These are phyloP conservation scores for Cynoglossus semilaevis DNA, from an alignment of 2,113 vertebrate species.

Conservation along the genomic window DNA sequence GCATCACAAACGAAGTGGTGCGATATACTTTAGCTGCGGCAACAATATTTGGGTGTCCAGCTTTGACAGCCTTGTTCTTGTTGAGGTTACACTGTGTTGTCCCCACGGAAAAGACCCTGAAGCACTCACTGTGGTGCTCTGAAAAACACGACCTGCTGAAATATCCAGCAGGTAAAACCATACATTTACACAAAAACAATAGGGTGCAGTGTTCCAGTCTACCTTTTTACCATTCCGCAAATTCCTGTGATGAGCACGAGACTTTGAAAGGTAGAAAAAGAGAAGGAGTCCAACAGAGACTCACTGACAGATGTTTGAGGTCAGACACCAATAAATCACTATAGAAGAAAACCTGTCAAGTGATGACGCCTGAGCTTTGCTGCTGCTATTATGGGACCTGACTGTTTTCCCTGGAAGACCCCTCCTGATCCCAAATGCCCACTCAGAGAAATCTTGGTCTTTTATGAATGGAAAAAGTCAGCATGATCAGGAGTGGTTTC, in stretches of 20 bases:
- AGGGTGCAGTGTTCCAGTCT: constrained; percentile 7
- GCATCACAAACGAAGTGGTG: too few species aligned
- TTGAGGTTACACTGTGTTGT: neutral
- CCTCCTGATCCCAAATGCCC: constrained; percentile 30
- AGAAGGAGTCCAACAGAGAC: constrained; percentile 14
- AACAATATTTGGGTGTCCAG: too few species aligned
- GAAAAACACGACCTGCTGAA: neutral
- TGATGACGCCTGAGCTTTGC: constrained; percentile 4
- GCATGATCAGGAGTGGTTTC: constrained; percentile 27
- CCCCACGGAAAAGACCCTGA: neutral
- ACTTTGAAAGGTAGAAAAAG: constrained; percentile 7
- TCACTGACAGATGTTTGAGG: constrained; percentile 51
- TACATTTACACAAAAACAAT: constrained; percentile 7
- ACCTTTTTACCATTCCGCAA: constrained; percentile 2
- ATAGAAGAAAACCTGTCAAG: constrained; percentile 20
- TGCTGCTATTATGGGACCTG: constrained; percentile 29
- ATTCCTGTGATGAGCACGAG: constrained; percentile 36
- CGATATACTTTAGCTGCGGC: too few species aligned
- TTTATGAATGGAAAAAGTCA: constrained; percentile 43
- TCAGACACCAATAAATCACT: constrained; percentile 52
- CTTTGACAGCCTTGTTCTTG: too few species aligned
- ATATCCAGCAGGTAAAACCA: neutral
- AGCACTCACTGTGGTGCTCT: neutral
- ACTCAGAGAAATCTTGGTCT: constrained; percentile 12
- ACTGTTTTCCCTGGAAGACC: constrained; percentile 40